A percentile compares a stretch with the other conserved stretches of the same genome.
phyloP scores from a whole-genome alignment of 2,888 invertebrate species.

The Girardia tigrina region DNA sequence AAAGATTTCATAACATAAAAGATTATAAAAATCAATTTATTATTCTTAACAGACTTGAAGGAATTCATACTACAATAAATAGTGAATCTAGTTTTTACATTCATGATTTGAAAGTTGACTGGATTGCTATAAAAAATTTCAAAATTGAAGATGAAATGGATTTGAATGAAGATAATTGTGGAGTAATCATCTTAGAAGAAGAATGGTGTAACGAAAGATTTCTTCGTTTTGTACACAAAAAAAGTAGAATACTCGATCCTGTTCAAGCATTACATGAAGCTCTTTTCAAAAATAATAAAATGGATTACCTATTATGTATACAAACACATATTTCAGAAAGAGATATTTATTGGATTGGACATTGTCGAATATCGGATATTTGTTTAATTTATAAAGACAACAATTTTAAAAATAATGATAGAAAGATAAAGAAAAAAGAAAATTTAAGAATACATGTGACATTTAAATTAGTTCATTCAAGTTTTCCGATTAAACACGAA shows the following conservation, averaged over 20 bases:
- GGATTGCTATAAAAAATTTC: not conserved
- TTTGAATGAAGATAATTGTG: not conserved
- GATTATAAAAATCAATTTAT: slow-evolving; percentile 3
- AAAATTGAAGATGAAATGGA: no score
- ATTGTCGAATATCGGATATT: not conserved
- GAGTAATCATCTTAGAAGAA: not conserved
- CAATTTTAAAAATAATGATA: not conserved
- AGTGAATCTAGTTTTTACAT: not conserved
- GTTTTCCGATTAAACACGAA: not conserved
- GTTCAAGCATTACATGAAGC: slow-evolving; percentile 3
- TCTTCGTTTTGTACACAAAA: not conserved
- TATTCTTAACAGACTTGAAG: not conserved
- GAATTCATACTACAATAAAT: not conserved
- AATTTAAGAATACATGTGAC: not conserved
- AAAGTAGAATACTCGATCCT: not conserved
- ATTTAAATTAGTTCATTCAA: slow-evolving; percentile 6
- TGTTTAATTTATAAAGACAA: not conserved
- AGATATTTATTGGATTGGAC: not conserved
- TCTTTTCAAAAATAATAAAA: not conserved
- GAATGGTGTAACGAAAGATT: not conserved
- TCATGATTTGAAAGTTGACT: slow-evolving; percentile 5
- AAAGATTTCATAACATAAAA: not conserved
- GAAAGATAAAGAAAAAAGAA: not conserved
- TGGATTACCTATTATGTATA: not conserved
- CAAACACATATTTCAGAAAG: not conserved